Conservation (phyloP, 1,140 invertebrate species). For the Drosophila chauvacae region DNA sequence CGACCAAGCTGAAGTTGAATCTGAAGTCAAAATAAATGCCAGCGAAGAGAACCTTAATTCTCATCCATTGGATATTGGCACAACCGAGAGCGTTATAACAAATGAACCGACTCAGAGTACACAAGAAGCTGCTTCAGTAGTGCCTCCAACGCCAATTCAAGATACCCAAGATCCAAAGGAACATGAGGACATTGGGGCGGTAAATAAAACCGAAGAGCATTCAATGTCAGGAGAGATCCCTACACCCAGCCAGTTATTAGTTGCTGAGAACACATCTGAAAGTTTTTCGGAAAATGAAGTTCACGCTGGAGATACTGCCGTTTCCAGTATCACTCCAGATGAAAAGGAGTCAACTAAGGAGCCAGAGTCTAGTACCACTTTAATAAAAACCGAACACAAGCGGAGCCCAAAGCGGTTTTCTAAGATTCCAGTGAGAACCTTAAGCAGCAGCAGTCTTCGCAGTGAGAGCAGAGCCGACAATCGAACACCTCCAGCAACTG, state of each 20-base stretch:
- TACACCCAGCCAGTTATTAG: neutral
- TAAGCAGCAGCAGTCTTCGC: conserved; percentile 55
- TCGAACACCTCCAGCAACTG: conserved; percentile 21
- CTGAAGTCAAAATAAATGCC: neutral
- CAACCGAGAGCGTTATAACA: no score
- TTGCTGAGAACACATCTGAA: neutral
- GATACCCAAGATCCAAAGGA: neutral
- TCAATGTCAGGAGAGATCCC: no score
- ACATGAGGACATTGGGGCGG: neutral
- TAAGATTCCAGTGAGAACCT: conserved; percentile 70
- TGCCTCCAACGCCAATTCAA: neutral
- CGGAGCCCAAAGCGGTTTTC: conserved; percentile 56
- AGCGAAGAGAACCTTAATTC: neutral
- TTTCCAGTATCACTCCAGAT: no score
- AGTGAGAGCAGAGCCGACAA: conserved; percentile 54
- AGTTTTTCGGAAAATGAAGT: neutral
- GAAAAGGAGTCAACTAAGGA: neutral
- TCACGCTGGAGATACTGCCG: no score
- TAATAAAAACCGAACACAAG: conserved; percentile 13
- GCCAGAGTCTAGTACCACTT: neutral
- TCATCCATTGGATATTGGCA: neutral
- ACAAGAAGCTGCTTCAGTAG: neutral
- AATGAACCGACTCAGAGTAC: neutral
- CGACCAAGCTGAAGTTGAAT: neutral
- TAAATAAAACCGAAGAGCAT: neutral